Evolutionary conservation across 2,888 invertebrate genomes (phyloP).

Genomic region (Camponotus fellah): DNA sequence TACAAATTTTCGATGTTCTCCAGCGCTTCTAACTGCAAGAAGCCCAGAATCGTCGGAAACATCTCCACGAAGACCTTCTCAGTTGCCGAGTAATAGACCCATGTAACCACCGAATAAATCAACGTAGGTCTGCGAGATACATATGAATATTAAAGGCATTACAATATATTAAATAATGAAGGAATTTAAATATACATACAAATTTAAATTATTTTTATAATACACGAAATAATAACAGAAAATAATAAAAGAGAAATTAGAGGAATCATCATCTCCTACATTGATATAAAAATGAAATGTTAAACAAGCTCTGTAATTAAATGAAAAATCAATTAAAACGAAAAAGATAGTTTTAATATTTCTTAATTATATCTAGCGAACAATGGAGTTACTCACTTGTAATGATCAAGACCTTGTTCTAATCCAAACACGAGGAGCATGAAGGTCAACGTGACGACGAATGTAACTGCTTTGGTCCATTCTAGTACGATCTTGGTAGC

Average conservation of each 20-base stretch:
- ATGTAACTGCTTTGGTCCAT: slow-evolving; percentile 94
- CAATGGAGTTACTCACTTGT: slow-evolving; percentile 84
- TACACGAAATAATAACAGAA: background rate
- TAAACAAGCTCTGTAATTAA: background rate
- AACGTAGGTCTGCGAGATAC: slow-evolving; percentile 87
- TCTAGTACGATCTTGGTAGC: slow-evolving; percentile 93
- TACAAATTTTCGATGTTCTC: slow-evolving; percentile 92
- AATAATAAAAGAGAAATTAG: background rate
- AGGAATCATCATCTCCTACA: background rate
- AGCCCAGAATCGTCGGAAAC: slow-evolving; percentile 88
- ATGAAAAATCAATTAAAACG: background rate
- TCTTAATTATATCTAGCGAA: background rate
- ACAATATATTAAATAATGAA: background rate
- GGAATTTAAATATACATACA: background rate
- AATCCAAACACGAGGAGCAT: slow-evolving; percentile 91
- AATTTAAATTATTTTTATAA: background rate
- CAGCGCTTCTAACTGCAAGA: slow-evolving; percentile 88
- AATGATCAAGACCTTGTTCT: slow-evolving; percentile 92
- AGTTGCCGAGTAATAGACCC: slow-evolving; percentile 90
- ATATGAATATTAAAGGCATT: background rate
- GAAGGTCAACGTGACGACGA: slow-evolving; percentile 92
- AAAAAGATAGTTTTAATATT: background rate
- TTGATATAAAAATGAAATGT: background rate
- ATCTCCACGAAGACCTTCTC: slow-evolving; percentile 91
- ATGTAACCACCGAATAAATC: slow-evolving; percentile 89